These are phyloP conservation scores for Cenopis cana DNA, from an alignment of 2,888 invertebrate species.

Conservation along the genomic window DNA sequence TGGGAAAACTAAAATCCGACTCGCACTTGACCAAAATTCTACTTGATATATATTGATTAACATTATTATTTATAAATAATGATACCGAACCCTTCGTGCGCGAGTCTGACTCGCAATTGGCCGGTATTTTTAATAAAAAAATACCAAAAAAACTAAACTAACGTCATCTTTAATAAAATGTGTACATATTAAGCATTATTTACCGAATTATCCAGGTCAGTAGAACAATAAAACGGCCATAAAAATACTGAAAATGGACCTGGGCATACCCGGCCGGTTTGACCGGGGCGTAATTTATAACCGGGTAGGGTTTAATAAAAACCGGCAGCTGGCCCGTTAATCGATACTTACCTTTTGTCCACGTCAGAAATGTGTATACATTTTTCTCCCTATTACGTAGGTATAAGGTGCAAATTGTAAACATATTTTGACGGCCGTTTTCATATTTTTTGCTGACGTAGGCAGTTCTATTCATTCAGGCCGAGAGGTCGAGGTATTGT, in stretches of 20 bases:
- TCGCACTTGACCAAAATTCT: too few species aligned
- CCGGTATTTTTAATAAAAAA: background rate
- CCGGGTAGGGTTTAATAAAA: slow-evolving; percentile 30
- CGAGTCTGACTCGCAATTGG: too few species aligned
- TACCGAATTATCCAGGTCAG: slow-evolving; percentile 25
- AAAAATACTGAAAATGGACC: slow-evolving; percentile 14
- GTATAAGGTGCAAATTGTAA: background rate
- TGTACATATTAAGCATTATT: slow-evolving; percentile 22
- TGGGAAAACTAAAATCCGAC: too few species aligned
- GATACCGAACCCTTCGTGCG: too few species aligned
- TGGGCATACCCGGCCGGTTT: slow-evolving; percentile 1
- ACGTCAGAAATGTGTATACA: background rate
- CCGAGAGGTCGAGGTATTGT: background rate
- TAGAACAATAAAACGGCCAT: slow-evolving; percentile 15
- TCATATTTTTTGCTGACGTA: slow-evolving; percentile 37
- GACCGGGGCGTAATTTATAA: slow-evolving; percentile 12
- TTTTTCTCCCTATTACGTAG: background rate
- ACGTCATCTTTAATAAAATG: too few species aligned
- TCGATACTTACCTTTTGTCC: slow-evolving; percentile 26
- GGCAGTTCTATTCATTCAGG: slow-evolving; percentile 13
- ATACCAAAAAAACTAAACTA: background rate
- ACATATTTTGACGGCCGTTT: background rate
- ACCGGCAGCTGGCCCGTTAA: slow-evolving; percentile 31
- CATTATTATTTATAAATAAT: too few species aligned
- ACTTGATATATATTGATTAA: too few species aligned